Percentiles rank a stretch among this genome's conserved stretches.
Conservation (phyloP, 1,140 invertebrate genomes). For the Whitmania pigra region DNA sequence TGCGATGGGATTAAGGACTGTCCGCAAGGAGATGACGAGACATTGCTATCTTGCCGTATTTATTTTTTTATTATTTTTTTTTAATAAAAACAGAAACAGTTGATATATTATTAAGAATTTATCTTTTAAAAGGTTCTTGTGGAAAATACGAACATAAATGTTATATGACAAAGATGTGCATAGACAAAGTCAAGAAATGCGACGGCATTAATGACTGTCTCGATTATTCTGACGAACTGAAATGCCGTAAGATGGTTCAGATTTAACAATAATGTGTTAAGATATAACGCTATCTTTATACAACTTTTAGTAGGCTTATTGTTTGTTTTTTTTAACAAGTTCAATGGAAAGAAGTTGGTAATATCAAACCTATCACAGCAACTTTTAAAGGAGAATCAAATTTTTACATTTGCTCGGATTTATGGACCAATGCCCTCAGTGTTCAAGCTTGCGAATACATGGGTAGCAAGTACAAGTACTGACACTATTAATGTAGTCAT, state of each 20-base stretch:
- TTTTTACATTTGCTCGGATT: background rate
- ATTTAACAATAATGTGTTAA: too few species aligned
- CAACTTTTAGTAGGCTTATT: too few species aligned
- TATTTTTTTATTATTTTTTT: too few species aligned
- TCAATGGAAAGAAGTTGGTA: too few species aligned
- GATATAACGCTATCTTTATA: too few species aligned
- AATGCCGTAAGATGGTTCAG: background rate
- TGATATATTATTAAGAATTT: background rate
- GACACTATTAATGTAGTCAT: background rate
- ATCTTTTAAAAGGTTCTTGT: background rate
- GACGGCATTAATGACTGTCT: background rate
- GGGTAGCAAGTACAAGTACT: background rate
- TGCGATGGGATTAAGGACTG: constrained; percentile 32
- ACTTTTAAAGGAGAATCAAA: background rate
- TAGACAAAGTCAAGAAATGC: background rate
- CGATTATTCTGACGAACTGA: background rate
- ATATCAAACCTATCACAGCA: background rate
- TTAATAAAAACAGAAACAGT: too few species aligned
- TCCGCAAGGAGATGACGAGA: constrained; percentile 28
- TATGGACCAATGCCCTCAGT: background rate
- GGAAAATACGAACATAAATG: background rate
- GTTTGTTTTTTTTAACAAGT: too few species aligned
- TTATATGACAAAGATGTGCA: background rate
- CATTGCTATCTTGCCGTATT: constrained; percentile 25
- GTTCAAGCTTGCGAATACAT: background rate